phyloP scores from a whole-genome alignment of 2,113 vertebrate genomes.

The Ophthalmolycus amberensis region DNA sequence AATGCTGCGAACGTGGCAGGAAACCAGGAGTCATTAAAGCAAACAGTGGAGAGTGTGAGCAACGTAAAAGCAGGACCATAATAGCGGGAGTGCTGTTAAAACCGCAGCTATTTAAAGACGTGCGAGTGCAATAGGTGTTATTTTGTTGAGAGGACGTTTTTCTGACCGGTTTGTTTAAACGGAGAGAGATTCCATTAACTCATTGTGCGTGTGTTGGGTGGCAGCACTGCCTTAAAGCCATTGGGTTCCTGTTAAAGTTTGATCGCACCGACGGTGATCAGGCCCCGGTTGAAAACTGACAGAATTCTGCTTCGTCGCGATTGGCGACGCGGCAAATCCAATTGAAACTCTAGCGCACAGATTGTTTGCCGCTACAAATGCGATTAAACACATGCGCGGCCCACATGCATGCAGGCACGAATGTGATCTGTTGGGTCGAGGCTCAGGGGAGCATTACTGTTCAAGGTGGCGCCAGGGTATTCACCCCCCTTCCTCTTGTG shows the following conservation, averaged over 20 bases:
- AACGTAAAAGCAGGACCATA: not conserved
- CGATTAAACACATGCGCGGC: not conserved
- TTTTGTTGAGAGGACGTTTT: constrained; percentile 35
- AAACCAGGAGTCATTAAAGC: constrained; percentile 13
- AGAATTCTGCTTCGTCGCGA: not conserved
- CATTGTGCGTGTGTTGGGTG: constrained; percentile 22
- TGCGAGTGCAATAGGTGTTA: constrained; percentile 47
- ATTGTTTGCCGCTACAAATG: constrained; percentile 7
- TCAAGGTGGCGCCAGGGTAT: constrained; percentile 60
- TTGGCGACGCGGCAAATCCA: constrained; percentile 31
- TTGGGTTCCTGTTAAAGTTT: not conserved
- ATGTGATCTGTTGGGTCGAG: not conserved
- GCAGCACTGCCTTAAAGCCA: constrained; percentile 4
- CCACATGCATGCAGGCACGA: constrained; percentile 7
- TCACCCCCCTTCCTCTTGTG: constrained; percentile 55
- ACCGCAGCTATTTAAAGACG: constrained; percentile 42
- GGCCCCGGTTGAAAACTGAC: not conserved
- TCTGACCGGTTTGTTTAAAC: constrained; percentile 18
- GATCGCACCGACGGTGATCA: not conserved
- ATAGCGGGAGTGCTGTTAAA: constrained; percentile 6
- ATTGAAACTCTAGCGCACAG: constrained; percentile 2
- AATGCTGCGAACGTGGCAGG: not conserved
- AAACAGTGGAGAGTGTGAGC: constrained; percentile 23
- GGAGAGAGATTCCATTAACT: constrained; percentile 20
- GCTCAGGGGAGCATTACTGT: constrained; percentile 38